Base-by-base conservation (phyloP, 2,113 vertebrate species). In the Vanacampus margaritifer region DNA sequence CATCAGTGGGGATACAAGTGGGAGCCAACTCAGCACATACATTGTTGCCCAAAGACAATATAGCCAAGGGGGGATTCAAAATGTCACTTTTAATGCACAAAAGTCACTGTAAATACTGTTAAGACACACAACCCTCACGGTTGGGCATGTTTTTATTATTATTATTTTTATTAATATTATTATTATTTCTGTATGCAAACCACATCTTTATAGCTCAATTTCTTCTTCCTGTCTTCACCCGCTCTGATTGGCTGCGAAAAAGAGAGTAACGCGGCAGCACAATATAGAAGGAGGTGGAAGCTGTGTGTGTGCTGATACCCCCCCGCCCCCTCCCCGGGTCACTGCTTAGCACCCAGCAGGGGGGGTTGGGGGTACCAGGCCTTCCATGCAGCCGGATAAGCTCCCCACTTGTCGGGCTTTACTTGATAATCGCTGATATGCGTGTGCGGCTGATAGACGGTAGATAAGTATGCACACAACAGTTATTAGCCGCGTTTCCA, bases 401-500 rank as follows among this genome's bases (percentile, higher is more conserved):
- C 84, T 81, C 80, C 73, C 73, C 75, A 82, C 83, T 84, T 84
- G 86, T 86, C 74, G 58, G 74, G 67, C 77, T 85, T 79, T 72
- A 78, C 80, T 88, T 79, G 65, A 84, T 85, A 76, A 85, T 84
- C 78, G 73, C 65, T 67, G 63, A 54, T 73, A 67, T 80, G 73
- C 65, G 46, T 72, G 67, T 80, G 39, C 43, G 59, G 61, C 50
- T 75, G 62, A 59, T 36, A 36, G 28, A 7, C 56, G 32, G 1
- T 21, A 36, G n/a, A 35, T 36, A 59, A 35, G 35, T 21, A 59
- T 37, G 35, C 21, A 3, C 56, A 58, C 56, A 36, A 19, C 26
- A 32, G 53, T 5, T 24, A n/a, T n/a, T n/a, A n/a, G n/a, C n/a
- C n/a, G n/a, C n/a, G n/a, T n/a, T n/a, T n/a, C n/a, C n/a, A n/a